A percentile compares a stretch with the other conserved stretches of the same genome.
Conservation (phyloP, 2,113 vertebrate species). For the Arothron firmamentum region DNA sequence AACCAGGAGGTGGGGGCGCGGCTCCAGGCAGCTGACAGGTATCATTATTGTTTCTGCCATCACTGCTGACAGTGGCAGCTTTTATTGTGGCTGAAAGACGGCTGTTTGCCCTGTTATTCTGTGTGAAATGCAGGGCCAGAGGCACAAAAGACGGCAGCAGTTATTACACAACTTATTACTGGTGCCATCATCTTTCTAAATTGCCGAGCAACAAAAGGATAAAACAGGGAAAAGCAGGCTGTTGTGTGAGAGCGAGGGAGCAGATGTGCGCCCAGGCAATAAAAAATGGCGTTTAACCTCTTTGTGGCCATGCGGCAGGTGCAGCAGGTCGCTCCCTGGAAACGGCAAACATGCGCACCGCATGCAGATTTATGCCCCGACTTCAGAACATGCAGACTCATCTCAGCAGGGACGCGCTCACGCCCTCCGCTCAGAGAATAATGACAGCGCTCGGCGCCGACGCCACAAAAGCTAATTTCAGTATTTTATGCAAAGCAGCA, state of each 20-base stretch:
- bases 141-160: too few species aligned
- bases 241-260: constrained; percentile 9
- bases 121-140: too few species aligned
- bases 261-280: constrained; percentile 54
- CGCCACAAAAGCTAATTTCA: constrained; percentile 26
- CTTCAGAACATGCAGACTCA: too few species aligned
- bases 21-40: neutral
- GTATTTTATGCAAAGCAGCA: constrained; percentile 6
- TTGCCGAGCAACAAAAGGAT: too few species aligned
- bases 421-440: constrained; percentile 22
- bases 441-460: constrained; percentile 30
- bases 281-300: constrained; percentile 59
- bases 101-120: constrained; percentile 21
- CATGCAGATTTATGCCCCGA: constrained; percentile 11
- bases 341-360: constrained; percentile 58
- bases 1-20: neutral
- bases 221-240: too few species aligned
- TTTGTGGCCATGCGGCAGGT: constrained; percentile 47
- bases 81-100: constrained; percentile 23
- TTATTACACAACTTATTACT: too few species aligned
- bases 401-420: constrained; percentile 21
- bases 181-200: neutral
- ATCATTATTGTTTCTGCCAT: constrained; percentile 1
- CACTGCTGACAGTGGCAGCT: neutral
- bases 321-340: constrained; percentile 58